Evolutionary conservation across 2,113 vertebrate species (phyloP).

Genomic region (Antechinus stuartii): DNA sequence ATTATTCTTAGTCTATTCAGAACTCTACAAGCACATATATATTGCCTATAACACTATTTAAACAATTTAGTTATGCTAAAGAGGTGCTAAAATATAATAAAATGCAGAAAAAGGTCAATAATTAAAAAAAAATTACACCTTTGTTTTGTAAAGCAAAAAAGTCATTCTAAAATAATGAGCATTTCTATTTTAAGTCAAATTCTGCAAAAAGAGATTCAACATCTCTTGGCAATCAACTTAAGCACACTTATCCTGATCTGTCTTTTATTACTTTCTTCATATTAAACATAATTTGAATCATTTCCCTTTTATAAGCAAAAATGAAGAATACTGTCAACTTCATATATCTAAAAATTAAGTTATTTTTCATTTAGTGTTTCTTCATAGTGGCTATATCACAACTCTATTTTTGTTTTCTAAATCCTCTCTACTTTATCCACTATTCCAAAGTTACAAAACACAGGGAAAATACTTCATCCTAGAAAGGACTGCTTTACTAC

Average conservation of each 20-base stretch:
- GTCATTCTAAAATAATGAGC: conserved; percentile 28
- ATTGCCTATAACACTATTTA: background rate
- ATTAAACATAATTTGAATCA: conserved; percentile 36
- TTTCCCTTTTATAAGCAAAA: conserved; percentile 42
- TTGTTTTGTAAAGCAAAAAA: background rate
- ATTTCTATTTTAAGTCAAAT: conserved; percentile 47
- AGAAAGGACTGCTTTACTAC: background rate
- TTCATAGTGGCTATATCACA: conserved; percentile 33
- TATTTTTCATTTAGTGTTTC: conserved; percentile 51
- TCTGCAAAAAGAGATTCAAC: conserved; percentile 32
- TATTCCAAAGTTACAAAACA: background rate
- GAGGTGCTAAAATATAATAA: conserved; percentile 39
- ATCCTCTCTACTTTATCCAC: background rate
- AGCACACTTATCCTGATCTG: background rate
- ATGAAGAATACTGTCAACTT: background rate
- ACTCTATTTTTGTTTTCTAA: conserved; percentile 37
- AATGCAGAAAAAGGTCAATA: conserved; percentile 36
- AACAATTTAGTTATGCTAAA: background rate
- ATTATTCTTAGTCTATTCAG: background rate
- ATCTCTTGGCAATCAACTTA: conserved; percentile 30
- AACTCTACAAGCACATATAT: conserved; percentile 27
- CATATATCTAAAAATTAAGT: conserved; percentile 24
- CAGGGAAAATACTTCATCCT: conserved; percentile 18
- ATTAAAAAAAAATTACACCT: conserved; percentile 33
- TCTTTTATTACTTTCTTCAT: conserved; percentile 16